A percentile compares a stretch with the other conserved stretches of the same genome.
phyloP scores from a whole-genome alignment of 2,797 vertebrate species.

The Rousettus madagascariensis region DNA sequence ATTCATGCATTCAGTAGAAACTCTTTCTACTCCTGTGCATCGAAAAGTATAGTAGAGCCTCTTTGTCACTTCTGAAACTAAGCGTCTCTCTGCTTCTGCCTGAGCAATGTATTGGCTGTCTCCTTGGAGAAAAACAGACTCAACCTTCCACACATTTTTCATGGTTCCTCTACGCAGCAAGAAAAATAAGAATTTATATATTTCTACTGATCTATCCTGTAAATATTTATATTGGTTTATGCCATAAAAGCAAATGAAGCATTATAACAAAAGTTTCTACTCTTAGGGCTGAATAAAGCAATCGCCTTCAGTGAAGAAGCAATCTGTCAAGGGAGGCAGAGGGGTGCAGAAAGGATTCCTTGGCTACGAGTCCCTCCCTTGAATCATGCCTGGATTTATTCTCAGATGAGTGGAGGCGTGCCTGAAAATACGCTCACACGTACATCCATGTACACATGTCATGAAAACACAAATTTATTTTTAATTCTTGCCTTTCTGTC shows the following conservation, averaged over 20 bases:
- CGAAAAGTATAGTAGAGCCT: not conserved
- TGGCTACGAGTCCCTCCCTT: not conserved
- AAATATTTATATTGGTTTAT: constrained; percentile 42
- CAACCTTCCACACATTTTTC: not conserved
- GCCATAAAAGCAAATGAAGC: not conserved
- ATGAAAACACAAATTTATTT: not conserved
- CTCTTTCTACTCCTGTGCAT: not conserved
- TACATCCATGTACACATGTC: not conserved
- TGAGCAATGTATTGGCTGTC: not conserved
- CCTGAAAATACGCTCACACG: not conserved
- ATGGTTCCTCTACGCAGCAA: constrained; percentile 22
- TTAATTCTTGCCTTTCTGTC: constrained; percentile 3
- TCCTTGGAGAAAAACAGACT: constrained; percentile 35
- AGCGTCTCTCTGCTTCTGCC: not conserved
- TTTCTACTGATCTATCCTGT: constrained; percentile 24
- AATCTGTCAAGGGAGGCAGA: constrained; percentile 40
- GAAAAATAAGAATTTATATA: constrained; percentile 55
- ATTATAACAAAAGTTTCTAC: constrained; percentile 46
- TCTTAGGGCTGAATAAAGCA: constrained; percentile 48
- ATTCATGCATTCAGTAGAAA: not conserved
- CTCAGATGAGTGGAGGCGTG: not conserved
- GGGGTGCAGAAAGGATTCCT: not conserved
- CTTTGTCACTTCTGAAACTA: not conserved
- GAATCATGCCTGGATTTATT: not conserved
- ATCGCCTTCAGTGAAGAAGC: constrained; percentile 40